Conservation (phyloP, 2,113 vertebrate species). For the Megalops atlanticus region DNA sequence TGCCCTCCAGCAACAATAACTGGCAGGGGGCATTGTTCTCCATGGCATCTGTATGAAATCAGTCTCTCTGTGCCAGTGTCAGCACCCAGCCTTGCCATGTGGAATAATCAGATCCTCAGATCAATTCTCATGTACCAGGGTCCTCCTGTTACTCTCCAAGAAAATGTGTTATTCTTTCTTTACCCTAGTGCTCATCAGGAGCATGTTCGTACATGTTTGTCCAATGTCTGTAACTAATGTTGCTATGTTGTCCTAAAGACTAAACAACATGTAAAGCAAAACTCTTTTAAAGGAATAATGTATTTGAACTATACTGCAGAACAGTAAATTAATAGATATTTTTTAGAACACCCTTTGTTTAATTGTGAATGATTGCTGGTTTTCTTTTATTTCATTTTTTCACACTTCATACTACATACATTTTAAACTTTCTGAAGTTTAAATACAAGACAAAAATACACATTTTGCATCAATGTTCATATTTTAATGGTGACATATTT, state of each 20-base stretch:
- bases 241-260: neutral
- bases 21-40: neutral
- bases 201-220: neutral
- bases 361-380: too few species aligned
- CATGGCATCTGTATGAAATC: neutral
- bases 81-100: neutral
- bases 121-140: too few species aligned
- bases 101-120: neutral
- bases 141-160: neutral
- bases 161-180: neutral
- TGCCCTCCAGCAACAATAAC: neutral
- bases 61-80: neutral
- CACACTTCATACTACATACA: too few species aligned
- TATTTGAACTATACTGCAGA: too few species aligned
- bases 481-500: too few species aligned
- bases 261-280: neutral
- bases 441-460: too few species aligned
- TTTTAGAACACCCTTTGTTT: too few species aligned
- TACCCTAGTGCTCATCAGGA: neutral
- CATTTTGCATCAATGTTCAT: too few species aligned
- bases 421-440: too few species aligned
- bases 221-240: too few species aligned
- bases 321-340: too few species aligned
- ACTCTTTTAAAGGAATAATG: neutral
- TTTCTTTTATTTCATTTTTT: neutral